phyloP scores from a whole-genome alignment of 1,140 invertebrate genomes.

The Apis dorsata region DNA sequence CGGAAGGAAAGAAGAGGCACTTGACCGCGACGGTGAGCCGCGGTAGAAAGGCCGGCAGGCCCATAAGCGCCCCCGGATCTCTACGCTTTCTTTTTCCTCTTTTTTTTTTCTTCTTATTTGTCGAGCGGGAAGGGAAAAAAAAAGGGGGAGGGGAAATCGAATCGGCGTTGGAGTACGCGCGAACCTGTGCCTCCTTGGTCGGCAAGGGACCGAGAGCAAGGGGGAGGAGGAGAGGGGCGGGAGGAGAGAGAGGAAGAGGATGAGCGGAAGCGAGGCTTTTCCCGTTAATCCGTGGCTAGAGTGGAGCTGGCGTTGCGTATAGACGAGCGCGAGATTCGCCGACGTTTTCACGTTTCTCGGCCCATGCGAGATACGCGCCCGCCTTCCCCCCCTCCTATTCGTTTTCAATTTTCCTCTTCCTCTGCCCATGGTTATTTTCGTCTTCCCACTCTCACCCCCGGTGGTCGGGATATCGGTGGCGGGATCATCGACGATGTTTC shows the following conservation, averaged over 20 bases:
- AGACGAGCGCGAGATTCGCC: constrained; percentile 31
- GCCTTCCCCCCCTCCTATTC: neutral
- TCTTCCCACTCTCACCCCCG: neutral
- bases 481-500: constrained; percentile 22
- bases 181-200: neutral
- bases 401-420: constrained; percentile 38
- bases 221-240: neutral
- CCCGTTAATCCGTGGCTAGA: constrained; percentile 37
- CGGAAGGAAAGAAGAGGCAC: constrained; percentile 18
- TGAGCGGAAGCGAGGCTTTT: neutral
- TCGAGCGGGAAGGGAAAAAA: neutral
- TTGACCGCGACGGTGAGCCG: neutral
- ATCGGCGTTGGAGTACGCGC: neutral
- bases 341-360: constrained; percentile 35
- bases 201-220: neutral
- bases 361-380: constrained; percentile 2
- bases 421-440: constrained; percentile 32
- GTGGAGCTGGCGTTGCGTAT: neutral
- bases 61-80: neutral
- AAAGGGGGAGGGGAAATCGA: constrained; percentile 6
- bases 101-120: constrained; percentile 20
- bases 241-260: neutral
- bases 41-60: neutral
- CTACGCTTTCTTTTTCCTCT: neutral
- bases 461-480: neutral